These are phyloP conservation scores for Apus apus DNA, from an alignment of 2,113 vertebrate species.

Conservation along the genomic window DNA sequence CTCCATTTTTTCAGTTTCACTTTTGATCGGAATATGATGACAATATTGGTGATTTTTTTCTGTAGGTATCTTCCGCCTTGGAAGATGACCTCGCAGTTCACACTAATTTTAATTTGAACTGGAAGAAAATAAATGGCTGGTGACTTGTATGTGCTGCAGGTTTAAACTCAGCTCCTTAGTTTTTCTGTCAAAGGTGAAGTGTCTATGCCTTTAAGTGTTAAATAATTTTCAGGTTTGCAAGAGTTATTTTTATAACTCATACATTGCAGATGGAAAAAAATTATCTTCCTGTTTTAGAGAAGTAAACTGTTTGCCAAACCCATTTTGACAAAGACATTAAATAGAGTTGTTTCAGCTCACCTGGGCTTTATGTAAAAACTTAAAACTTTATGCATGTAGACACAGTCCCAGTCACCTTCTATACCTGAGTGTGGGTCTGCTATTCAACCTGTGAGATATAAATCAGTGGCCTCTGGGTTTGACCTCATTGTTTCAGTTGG, in stretches of 20 bases:
- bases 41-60: background rate
- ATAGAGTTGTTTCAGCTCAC: background rate
- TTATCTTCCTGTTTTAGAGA: background rate
- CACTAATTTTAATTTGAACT: background rate
- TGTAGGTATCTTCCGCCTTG: background rate
- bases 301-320: background rate
- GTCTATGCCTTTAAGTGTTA: background rate
- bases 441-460: background rate
- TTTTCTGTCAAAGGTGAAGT: background rate
- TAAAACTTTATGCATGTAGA: background rate
- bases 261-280: background rate
- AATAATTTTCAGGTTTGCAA: background rate
- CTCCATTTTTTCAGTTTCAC: background rate
- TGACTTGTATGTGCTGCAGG: background rate
- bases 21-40: background rate
- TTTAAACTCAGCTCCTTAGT: background rate
- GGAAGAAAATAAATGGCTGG: background rate
- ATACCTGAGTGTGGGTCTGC: background rate
- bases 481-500: background rate
- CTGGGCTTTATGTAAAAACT: background rate
- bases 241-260: background rate
- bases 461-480: background rate
- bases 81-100: background rate
- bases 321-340: background rate
- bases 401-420: background rate